A percentile compares a stretch with the other conserved stretches of the same genome.
Evolutionary conservation across 2,888 invertebrate genomes (phyloP).

Genomic region (Euplagia quadripunctaria): DNA sequence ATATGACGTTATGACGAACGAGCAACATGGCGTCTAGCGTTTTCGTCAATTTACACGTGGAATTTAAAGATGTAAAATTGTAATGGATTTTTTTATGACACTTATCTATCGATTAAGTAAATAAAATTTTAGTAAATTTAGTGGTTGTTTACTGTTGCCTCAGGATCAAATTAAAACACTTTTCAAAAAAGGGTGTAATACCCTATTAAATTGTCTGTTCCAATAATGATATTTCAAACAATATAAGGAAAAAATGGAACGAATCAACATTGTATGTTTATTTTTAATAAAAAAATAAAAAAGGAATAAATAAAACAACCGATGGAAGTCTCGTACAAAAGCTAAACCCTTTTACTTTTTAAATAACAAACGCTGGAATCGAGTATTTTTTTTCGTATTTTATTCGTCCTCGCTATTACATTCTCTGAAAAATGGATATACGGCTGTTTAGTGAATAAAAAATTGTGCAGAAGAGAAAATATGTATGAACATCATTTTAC

Average conservation of each 20-base stretch:
- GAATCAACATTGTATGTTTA: conserved; percentile 12
- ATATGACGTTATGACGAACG: no score
- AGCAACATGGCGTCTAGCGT: no score
- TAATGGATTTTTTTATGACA: no score
- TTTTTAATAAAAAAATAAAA: conserved; percentile 19
- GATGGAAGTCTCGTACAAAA: conserved; percentile 9
- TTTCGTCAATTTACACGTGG: no score
- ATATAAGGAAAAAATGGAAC: background rate
- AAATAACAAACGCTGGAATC: conserved; percentile 3
- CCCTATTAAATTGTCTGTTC: no score
- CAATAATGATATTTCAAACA: background rate
- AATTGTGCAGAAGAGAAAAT: background rate
- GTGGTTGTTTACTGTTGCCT: no score
- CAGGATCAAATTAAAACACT: no score
- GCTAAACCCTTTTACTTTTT: conserved; percentile 4
- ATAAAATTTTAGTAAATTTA: no score
- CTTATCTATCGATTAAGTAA: no score
- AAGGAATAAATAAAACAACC: background rate
- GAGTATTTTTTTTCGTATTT: background rate
- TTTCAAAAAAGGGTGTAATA: no score
- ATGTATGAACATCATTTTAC: background rate
- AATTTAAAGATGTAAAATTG: no score
- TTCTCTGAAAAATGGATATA: background rate
- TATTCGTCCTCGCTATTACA: background rate
- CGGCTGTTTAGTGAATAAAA: background rate